Evolutionary conservation across 2,888 invertebrate species (phyloP), one percentile per base, ranked within the genome.

Genomic region (Cheilosia variabilis): DNA sequence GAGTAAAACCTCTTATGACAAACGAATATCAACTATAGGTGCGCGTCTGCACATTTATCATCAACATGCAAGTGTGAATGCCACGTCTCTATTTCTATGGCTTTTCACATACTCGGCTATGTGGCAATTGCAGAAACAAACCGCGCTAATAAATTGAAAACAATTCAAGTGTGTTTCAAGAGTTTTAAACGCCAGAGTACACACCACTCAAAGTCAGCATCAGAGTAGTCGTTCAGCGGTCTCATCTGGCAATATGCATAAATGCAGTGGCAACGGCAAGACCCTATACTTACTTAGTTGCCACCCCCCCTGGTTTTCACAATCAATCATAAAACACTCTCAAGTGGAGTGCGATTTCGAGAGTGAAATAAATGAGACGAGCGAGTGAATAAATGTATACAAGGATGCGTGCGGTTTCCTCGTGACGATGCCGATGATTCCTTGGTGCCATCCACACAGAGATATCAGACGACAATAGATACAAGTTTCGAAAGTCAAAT

Each of bases 131-230:
- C 72, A 72, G 13, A 27, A 24, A 24, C 52, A 27, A 31, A 72
- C 53, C 80, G 62, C 50, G 55, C 73, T 73, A 60, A 75, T 80
- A 80, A 80, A 80, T 68, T 68, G 75, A 68, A 75, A 80, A 80
- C 68, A 68, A 80, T 75, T 80, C 80, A 68, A 75, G 75, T 68
- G 75, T 68, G 60, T 53, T 73, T 75, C 13, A 37, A 37, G 37
- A 62, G 37, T 37, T 19, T 66, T 31, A 80, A 80, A 80, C 68
- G 75, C 68, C 62, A 68, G 62, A 62, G 13, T 13, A 57, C 34
- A 75, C 75, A 75, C 68, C 9, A 75, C 45, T 73, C 53, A 79
- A 58, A 72, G 66, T 62, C 53, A 77, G 22, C 43, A 62, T 15
- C 45, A 43, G 50, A 43, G 17, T 17, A n/a, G 15, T 45, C 17